A percentile compares a stretch with the other conserved stretches of the same genome.
Evolutionary conservation across 2,888 invertebrate genomes (phyloP).

Genomic region (Chloroclysta siterata): DNA sequence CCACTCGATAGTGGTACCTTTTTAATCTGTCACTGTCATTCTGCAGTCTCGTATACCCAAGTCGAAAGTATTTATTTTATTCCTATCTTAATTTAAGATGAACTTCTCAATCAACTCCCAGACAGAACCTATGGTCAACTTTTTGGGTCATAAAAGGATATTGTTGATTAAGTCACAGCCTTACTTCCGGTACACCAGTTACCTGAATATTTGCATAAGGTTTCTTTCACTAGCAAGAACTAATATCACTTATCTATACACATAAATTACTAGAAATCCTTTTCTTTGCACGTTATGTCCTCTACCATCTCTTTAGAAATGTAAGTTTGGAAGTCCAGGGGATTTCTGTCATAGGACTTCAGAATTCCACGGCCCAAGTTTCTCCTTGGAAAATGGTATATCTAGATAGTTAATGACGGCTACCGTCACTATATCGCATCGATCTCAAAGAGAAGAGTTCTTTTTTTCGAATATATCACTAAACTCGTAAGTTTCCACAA

Average conservation of each 20-base stretch:
- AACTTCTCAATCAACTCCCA: neutral
- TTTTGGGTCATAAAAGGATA: conserved; percentile 1
- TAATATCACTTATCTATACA: conserved; percentile 22
- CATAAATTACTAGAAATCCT: conserved; percentile 3
- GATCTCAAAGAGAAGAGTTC: neutral
- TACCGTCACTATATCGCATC: neutral
- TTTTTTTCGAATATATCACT: neutral
- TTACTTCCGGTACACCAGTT: conserved; percentile 7
- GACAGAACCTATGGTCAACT: neutral
- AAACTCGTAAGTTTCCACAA: neutral
- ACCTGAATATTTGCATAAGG: conserved; percentile 11
- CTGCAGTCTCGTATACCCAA: neutral
- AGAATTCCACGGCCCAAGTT: too few species aligned
- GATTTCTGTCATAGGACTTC: neutral
- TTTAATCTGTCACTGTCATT: neutral
- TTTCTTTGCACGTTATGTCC: neutral
- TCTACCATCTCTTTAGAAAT: neutral
- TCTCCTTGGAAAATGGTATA: too few species aligned
- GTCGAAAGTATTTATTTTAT: neutral
- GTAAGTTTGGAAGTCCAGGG: neutral
- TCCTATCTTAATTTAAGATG: neutral
- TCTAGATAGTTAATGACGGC: too few species aligned
- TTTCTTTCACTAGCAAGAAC: conserved; percentile 12
- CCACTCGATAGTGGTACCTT: neutral
- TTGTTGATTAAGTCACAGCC: conserved; percentile 23